Conservation (phyloP, 1,140 invertebrate genomes). For the Drosophila sproati region DNA sequence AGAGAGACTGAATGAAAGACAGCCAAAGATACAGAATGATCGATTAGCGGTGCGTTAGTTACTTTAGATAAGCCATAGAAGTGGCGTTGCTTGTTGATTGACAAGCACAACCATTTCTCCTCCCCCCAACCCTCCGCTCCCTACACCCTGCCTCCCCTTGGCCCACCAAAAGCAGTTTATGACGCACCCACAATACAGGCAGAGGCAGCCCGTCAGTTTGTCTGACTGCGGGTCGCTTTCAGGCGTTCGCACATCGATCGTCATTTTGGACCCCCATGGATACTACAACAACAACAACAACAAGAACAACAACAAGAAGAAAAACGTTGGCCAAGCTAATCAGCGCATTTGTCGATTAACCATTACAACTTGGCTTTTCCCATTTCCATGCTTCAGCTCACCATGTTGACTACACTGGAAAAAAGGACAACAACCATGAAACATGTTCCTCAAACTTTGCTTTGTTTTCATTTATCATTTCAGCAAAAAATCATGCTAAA, state of each 20-base stretch:
- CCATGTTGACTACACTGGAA: background rate
- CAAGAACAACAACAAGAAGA: background rate
- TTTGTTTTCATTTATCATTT: no score
- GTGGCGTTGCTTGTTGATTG: constrained; percentile 58
- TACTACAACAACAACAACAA: constrained; percentile 4
- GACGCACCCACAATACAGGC: constrained; percentile 2
- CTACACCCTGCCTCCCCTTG: background rate
- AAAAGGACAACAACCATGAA: background rate
- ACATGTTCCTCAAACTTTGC: no score
- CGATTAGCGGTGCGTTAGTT: constrained; percentile 60
- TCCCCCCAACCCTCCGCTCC: background rate
- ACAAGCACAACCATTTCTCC: constrained; percentile 27
- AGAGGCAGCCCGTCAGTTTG: constrained; percentile 4
- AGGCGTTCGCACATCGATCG: background rate
- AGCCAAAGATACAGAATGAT: constrained; percentile 41
- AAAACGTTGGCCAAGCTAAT: constrained; percentile 29
- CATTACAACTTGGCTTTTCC: constrained; percentile 4
- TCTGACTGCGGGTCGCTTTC: constrained; percentile 9
- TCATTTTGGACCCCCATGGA: background rate
- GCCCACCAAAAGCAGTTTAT: background rate
- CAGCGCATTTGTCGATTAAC: constrained; percentile 42
- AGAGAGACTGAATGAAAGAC: constrained; percentile 19
- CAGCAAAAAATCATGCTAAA: no score
- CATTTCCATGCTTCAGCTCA: background rate
- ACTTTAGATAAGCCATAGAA: constrained; percentile 60